A percentile compares a stretch with the other conserved stretches of the same genome.
Evolutionary conservation across 2,888 invertebrate genomes (phyloP).

Genomic region (Dioctria rufipes): DNA sequence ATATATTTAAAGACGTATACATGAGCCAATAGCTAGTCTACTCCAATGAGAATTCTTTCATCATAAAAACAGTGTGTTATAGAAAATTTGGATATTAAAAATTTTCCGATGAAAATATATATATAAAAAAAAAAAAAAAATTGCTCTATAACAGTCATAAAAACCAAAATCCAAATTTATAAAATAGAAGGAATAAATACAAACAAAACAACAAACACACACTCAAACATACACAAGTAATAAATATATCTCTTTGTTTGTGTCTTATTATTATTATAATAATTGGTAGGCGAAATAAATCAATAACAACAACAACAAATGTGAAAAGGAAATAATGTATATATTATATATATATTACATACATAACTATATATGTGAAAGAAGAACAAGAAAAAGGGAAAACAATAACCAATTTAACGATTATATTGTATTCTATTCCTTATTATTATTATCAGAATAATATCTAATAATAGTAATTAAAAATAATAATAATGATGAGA

Average conservation of each 20-base stretch:
- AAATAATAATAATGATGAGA: no score
- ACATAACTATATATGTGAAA: slow-evolving; percentile 37
- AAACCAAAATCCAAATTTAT: slow-evolving; percentile 42
- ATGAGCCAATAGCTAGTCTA: slow-evolving; percentile 53
- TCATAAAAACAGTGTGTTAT: slow-evolving; percentile 15
- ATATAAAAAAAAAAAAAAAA: neutral
- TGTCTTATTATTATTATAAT: slow-evolving; percentile 42
- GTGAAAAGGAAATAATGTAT: slow-evolving; percentile 41
- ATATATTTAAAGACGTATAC: slow-evolving; percentile 47
- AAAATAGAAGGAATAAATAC: slow-evolving; percentile 33
- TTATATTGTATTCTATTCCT: slow-evolving; percentile 31
- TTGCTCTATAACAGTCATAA: neutral
- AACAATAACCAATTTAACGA: slow-evolving; percentile 50
- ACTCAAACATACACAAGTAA: neutral
- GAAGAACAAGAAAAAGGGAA: slow-evolving; percentile 4
- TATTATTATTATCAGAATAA: slow-evolving; percentile 18
- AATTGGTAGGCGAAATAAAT: slow-evolving; percentile 26
- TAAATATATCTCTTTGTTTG: slow-evolving; percentile 53
- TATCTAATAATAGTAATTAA: neutral
- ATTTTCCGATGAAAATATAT: neutral
- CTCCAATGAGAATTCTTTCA: slow-evolving; percentile 47
- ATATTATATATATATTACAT: neutral
- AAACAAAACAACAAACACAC: slow-evolving; percentile 8
- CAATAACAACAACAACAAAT: slow-evolving; percentile 4
- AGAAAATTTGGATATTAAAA: slow-evolving; percentile 30